phyloP scores from a whole-genome alignment of 2,888 invertebrate species.

The Ophraella communa region DNA sequence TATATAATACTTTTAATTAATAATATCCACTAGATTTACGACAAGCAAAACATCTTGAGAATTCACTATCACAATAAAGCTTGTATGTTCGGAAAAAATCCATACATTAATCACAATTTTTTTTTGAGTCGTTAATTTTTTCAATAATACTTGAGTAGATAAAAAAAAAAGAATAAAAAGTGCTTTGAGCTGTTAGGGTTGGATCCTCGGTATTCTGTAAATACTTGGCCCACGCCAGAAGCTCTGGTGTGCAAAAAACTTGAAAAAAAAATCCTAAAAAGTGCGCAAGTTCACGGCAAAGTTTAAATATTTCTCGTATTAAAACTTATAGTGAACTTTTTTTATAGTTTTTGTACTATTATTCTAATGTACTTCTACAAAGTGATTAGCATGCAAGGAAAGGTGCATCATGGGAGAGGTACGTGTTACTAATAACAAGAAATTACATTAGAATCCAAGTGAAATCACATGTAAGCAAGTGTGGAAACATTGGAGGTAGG shows the following conservation, averaged over 20 bases:
- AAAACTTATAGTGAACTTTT: conserved; percentile 38
- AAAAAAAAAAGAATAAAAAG: conserved; percentile 2
- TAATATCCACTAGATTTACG: background rate
- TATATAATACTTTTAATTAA: conserved; percentile 1
- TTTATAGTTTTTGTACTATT: conserved; percentile 25
- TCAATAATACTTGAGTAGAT: no score
- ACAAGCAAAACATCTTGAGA: conserved; percentile 4
- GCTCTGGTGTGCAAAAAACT: conserved; percentile 50
- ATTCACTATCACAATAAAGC: conserved; percentile 4
- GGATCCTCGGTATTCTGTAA: conserved; percentile 56
- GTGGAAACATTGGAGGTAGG: conserved; percentile 23
- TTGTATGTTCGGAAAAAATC: background rate
- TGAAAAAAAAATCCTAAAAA: background rate
- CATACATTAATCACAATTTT: no score
- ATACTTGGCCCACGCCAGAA: conserved; percentile 58
- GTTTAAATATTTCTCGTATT: conserved; percentile 13
- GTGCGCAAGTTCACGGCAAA: conserved; percentile 20
- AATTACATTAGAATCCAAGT: conserved; percentile 24
- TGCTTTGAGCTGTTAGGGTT: conserved; percentile 47
- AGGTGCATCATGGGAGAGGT: conserved; percentile 15
- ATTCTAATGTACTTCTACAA: conserved; percentile 23
- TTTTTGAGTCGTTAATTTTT: no score
- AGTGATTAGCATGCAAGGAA: conserved; percentile 41
- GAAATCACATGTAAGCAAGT: conserved; percentile 2
- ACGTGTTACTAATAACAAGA: conserved; percentile 21